phyloP scores from a whole-genome alignment of 2,888 invertebrate species.

The Hypomecis atomaria region DNA sequence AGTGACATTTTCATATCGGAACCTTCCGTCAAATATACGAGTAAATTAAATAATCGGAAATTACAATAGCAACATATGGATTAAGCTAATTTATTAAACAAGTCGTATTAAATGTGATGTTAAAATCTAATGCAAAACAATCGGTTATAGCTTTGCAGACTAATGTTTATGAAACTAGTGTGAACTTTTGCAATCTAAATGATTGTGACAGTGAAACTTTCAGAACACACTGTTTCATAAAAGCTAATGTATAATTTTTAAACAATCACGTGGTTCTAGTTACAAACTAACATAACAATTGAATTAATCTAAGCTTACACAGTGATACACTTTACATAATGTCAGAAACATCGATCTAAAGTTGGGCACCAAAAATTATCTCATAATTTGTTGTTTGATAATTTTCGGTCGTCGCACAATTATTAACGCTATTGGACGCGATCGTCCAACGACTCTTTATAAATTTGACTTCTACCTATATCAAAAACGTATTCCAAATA shows the following conservation, averaged over 20 bases:
- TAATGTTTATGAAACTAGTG: slow-evolving; percentile 57
- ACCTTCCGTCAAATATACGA: slow-evolving; percentile 57
- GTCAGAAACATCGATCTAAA: slow-evolving; percentile 78
- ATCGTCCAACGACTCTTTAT: slow-evolving; percentile 79
- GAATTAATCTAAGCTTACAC: slow-evolving; percentile 79
- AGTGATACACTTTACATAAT: slow-evolving; percentile 80
- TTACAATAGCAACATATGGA: slow-evolving; percentile 77
- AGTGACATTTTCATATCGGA: slow-evolving; percentile 58
- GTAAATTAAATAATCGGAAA: slow-evolving; percentile 63
- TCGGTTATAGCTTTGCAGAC: slow-evolving; percentile 79
- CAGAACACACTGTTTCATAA: slow-evolving; percentile 61
- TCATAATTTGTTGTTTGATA: slow-evolving; percentile 52
- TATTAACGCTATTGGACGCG: slow-evolving; percentile 73
- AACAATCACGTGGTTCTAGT: slow-evolving; percentile 71
- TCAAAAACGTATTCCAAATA: too few relatives aligned
- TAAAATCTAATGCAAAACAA: slow-evolving; percentile 82
- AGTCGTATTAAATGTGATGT: slow-evolving; percentile 69
- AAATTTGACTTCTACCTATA: slow-evolving; percentile 26
- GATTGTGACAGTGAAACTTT: slow-evolving; percentile 34
- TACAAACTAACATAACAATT: slow-evolving; percentile 79
- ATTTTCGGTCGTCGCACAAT: slow-evolving; percentile 70
- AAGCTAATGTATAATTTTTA: slow-evolving; percentile 61
- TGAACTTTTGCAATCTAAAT: slow-evolving; percentile 48
- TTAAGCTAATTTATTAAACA: slow-evolving; percentile 75
- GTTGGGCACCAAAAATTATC: slow-evolving; percentile 69